These are phyloP conservation scores for Entomobrya multifasciata DNA, from an alignment of 2,888 invertebrate species.

Conservation along the genomic window DNA sequence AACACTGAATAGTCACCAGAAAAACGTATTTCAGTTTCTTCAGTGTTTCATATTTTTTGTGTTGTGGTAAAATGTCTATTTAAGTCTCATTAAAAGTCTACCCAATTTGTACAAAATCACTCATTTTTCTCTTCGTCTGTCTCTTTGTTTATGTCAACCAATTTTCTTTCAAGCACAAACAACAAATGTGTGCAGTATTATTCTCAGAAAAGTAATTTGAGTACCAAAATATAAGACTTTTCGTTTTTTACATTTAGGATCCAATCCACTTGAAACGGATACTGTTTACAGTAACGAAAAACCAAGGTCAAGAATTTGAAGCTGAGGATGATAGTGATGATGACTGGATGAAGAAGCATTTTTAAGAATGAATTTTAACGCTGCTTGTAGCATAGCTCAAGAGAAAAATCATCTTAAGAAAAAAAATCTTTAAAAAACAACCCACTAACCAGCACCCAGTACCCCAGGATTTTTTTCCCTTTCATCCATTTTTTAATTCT, in stretches of 20 bases:
- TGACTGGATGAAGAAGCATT: conserved; percentile 43
- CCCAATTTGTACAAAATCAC: conserved; percentile 64
- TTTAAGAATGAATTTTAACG: conserved; percentile 58
- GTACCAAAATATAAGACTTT: neutral
- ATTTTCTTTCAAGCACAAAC: conserved; percentile 44
- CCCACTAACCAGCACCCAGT: conserved; percentile 22
- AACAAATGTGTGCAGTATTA: conserved; percentile 30
- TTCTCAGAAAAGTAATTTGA: conserved; percentile 19
- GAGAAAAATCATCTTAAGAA: conserved; percentile 4
- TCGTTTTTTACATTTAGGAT: no score
- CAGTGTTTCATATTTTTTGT: neutral
- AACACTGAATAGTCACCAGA: conserved; percentile 11
- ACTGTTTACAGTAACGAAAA: conserved; percentile 52
- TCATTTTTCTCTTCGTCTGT: conserved; percentile 24
- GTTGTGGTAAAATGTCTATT: neutral
- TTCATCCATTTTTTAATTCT: conserved; percentile 5
- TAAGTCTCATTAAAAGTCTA: conserved; percentile 52
- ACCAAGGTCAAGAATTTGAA: conserved; percentile 61
- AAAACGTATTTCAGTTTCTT: conserved; percentile 13
- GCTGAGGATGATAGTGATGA: conserved; percentile 10
- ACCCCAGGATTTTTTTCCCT: neutral
- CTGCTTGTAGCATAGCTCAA: conserved; percentile 46
- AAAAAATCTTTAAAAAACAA: no score
- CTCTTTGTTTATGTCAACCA: conserved; percentile 26
- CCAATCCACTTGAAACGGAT: conserved; percentile 35